Conservation (phyloP, 2,113 vertebrate genomes). For the Charina bottae region DNA sequence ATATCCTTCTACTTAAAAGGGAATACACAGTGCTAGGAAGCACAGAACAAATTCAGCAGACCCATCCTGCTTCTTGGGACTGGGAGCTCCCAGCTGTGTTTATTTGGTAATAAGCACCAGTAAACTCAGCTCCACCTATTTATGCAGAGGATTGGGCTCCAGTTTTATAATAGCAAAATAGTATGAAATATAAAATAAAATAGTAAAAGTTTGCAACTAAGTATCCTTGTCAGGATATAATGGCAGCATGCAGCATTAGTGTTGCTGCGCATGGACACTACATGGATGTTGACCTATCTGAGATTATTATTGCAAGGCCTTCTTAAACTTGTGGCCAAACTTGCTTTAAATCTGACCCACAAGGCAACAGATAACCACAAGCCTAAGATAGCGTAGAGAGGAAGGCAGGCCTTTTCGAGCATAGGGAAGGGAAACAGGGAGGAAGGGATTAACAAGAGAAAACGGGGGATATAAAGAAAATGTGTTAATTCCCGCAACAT, state of each 20-base stretch:
- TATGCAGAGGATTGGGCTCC: not conserved
- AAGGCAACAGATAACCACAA: not conserved
- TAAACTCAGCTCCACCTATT: not conserved
- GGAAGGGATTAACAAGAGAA: not conserved
- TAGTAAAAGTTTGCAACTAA: not conserved
- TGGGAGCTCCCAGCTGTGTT: not conserved
- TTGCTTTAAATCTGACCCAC: not conserved
- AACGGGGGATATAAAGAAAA: not conserved
- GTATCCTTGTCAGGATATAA: not conserved
- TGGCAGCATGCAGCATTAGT: too few species aligned
- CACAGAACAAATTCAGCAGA: not conserved
- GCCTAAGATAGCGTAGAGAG: not conserved
- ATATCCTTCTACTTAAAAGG: not conserved
- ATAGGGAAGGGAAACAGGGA: not conserved
- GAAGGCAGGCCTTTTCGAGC: not conserved
- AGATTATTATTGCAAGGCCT: not conserved
- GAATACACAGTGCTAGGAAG: not conserved
- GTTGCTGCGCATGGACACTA: not conserved
- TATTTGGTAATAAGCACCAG: not conserved
- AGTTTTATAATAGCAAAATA: not conserved
- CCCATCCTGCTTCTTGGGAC: not conserved
- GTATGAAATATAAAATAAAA: too few species aligned
- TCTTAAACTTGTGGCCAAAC: not conserved
- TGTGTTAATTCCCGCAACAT: not conserved
- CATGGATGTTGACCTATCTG: not conserved